Base-by-base conservation (phyloP, 2,113 vertebrate genomes). In the Rhinichthys klamathensis region DNA sequence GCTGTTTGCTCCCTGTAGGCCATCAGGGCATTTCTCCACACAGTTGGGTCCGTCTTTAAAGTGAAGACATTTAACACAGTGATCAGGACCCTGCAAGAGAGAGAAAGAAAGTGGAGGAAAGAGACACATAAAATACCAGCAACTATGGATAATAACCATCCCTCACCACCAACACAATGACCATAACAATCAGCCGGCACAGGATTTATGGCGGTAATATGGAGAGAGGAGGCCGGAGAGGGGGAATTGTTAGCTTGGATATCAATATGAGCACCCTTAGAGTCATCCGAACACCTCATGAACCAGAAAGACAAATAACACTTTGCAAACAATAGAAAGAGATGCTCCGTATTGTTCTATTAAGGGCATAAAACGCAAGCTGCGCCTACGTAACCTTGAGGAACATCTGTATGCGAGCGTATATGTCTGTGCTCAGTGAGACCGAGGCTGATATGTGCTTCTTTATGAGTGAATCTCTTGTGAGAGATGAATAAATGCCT, bases 41-140 rank as follows among this genome's bases (percentile, higher is more conserved):
- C 98, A 99, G 8, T 99, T 99, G 0, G 98, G 98, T 44, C 98
- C 98, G 51, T 99, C 98, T 88, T 99, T 99, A 93, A 97, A 99
- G 92, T 99, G 97, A 73, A 96, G 96, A 87, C 98, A 99, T 92
- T 97, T 98, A 0, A 96, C 96, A 91, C 98, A 99, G 90, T 97
- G 97, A 88, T 99, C 98, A 65, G 98, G 96, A 58, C 98, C 97
- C 98, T 99, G 80, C 13, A 35, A n/a, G 49, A 74, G 65, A 51
- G 76, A 27, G 23, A n/a, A 67, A 78, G 63, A 25, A 63, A 27
- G 58, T 15, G 44, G 16, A 54, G 73, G 54, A 32, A 41, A 58
- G 65, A 72, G 65, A 87, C 58, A 84, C 90, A 94, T 94, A 93
- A 94, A 95, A 89, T 87, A 92, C 89, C 88, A 87, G 85, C 77